A percentile compares a stretch with the other conserved stretches of the same genome.
Evolutionary conservation across 2,113 vertebrate genomes (phyloP).

Genomic region (Tragelaphus imberbis): DNA sequence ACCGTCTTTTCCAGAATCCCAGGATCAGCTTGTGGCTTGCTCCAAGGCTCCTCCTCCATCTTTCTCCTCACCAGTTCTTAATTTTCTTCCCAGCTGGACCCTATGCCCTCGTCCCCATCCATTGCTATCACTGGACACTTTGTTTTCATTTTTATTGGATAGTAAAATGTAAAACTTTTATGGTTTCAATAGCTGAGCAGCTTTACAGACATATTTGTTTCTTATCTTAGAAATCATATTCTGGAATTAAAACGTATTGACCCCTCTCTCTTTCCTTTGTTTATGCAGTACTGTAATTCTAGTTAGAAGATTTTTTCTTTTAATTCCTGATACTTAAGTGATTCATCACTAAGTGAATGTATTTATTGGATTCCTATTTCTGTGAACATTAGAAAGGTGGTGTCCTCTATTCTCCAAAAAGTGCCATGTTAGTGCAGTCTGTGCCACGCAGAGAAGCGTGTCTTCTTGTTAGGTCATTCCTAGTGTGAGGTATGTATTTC

Average conservation of each 20-base stretch:
- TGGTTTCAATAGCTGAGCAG: neutral
- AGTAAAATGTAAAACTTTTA: neutral
- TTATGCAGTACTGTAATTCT: neutral
- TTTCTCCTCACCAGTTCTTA: neutral
- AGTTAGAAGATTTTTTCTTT: neutral
- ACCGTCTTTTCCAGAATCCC: neutral
- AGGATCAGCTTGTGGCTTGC: fast-evolving
- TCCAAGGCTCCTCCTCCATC: neutral
- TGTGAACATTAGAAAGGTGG: neutral
- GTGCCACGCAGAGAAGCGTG: fast-evolving
- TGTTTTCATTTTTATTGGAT: neutral
- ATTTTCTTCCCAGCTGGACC: neutral
- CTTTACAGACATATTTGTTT: neutral
- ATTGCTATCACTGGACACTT: neutral
- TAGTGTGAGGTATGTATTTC: neutral
- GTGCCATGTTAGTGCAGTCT: fast-evolving
- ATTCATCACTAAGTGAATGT: neutral
- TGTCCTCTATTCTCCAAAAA: neutral
- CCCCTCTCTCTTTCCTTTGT: neutral
- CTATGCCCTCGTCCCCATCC: neutral
- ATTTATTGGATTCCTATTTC: neutral
- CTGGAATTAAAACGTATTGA: neutral
- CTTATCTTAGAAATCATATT: neutral
- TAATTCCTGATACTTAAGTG: neutral
- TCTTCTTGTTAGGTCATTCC: neutral